Base-by-base conservation (phyloP, 2,888 invertebrate species). In the Drosophila prolongata region DNA sequence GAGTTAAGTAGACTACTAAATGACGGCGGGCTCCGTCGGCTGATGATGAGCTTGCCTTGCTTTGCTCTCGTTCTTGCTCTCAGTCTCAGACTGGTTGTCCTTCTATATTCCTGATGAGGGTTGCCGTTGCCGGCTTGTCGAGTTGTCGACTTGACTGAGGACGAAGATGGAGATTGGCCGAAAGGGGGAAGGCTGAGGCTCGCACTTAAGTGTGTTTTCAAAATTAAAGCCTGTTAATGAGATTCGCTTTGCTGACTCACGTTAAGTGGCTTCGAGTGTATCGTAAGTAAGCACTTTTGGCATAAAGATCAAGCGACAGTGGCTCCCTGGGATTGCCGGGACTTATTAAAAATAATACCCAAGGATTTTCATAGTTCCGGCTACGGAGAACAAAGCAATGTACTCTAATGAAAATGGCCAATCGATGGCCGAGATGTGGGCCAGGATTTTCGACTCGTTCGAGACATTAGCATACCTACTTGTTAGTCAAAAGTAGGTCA, bases 1-100 rank as follows among this genome's bases (percentile, higher is more conserved):
- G 87, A 85, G 89, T 79, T 89, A 85, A 89, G 85, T 89, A 89
- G 85, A 89, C 85, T 85, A 80, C 85, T 89, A 87, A 89, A 85
- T 80, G 85, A 84, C 77, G 81, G 72, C 73, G 77, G 68, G 46
- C 52, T 57, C 44, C 52, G 72, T 47, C 52, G 60, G 60, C 62
- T 65, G 81, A 75, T 72, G 70, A 72, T 75, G 68, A 68, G 56
- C 52, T 64, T 53, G 49, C 38, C 38, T 47, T 6, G 47, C 58
- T 5, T 30, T 52, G 55, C 40, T 42, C 42, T 13, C 27, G 5
- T 38, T 55, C 50, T n/a, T 40, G n/a, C n/a, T 19, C 8, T 13
- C 10, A 6, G 34, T 49, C 42, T 19, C 37, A 40, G 1, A n/a
- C 54, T 35, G 16, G 27, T 44, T 66, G 6, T 43, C 49, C 42